Evolutionary conservation across 2,113 vertebrate genomes (phyloP).

Genomic region (Colistium nudipinnis): DNA sequence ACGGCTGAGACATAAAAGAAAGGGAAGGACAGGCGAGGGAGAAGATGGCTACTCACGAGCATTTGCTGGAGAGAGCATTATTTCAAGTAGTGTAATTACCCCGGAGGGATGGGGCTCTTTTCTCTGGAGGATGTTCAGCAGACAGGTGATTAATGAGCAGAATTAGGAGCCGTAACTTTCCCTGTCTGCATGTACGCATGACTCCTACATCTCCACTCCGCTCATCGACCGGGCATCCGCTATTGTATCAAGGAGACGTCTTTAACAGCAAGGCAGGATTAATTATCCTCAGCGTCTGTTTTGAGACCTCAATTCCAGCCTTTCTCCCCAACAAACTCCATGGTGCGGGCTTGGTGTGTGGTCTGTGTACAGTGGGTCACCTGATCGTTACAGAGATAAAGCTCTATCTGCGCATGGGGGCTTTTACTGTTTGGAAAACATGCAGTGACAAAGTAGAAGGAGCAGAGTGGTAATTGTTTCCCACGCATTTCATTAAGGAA

Average conservation of each 20-base stretch:
- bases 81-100: conserved; percentile 69
- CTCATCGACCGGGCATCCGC: conserved; percentile 48
- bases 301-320: conserved; percentile 55
- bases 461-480: conserved; percentile 3
- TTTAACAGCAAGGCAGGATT: conserved; percentile 54
- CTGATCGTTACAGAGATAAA: too few relatives aligned
- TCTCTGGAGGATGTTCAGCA: conserved; percentile 52
- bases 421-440: conserved; percentile 11
- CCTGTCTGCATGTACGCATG: conserved; percentile 50
- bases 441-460: background rate
- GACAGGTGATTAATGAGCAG: conserved; percentile 74
- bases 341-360: conserved; percentile 30
- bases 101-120: conserved; percentile 38
- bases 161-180: conserved; percentile 60
- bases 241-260: conserved; percentile 49
- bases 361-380: conserved; percentile 55
- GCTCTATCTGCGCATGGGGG: background rate
- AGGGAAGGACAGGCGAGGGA: conserved; percentile 41
- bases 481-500: conserved; percentile 6
- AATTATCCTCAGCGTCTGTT: conserved; percentile 42
- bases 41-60: conserved; percentile 65
- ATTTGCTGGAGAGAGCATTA: conserved; percentile 43
- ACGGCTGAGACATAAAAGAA: background rate
- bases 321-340: conserved; percentile 50
- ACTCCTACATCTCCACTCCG: conserved; percentile 46